Conservation (phyloP, 2,888 invertebrate genomes). For the Vanessa cardui region DNA sequence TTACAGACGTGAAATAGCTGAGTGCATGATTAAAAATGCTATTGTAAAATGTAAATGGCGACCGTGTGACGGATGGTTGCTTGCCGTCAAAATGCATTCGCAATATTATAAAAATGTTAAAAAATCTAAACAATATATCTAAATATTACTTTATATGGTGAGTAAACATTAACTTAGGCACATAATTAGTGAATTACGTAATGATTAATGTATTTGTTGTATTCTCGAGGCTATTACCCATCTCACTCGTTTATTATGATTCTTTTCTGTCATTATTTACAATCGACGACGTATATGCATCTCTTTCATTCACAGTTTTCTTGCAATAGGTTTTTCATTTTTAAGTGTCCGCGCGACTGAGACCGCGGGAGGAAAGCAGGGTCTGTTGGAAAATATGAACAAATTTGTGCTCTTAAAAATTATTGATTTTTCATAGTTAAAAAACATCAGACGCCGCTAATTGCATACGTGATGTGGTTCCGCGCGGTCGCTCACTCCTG, state of each 20-base stretch:
- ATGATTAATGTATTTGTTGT: conserved; percentile 61
- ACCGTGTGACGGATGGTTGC: conserved; percentile 66
- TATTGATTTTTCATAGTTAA: conserved; percentile 81
- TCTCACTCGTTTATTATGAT: conserved; percentile 79
- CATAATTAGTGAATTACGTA: conserved; percentile 53
- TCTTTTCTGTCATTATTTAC: conserved; percentile 77
- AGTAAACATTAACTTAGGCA: conserved; percentile 42
- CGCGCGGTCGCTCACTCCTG: conserved; percentile 54
- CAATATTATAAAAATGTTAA: conserved; percentile 58
- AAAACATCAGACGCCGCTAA: conserved; percentile 64
- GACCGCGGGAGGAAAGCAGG: conserved; percentile 64
- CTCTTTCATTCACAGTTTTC: conserved; percentile 74
- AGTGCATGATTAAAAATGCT: conserved; percentile 5
- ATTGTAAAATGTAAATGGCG: conserved; percentile 68
- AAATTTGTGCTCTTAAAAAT: conserved; percentile 77
- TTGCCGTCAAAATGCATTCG: conserved; percentile 67
- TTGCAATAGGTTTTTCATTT: conserved; percentile 79
- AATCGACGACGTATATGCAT: conserved; percentile 69
- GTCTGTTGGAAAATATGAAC: conserved; percentile 77
- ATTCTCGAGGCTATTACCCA: conserved; percentile 55
- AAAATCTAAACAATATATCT: conserved; percentile 45
- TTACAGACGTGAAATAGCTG: background rate
- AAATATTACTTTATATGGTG: conserved; percentile 48
- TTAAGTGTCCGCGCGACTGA: conserved; percentile 69
- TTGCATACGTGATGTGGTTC: conserved; percentile 68